Conservation (phyloP, 2,113 vertebrate species). For the Lagopus muta region DNA sequence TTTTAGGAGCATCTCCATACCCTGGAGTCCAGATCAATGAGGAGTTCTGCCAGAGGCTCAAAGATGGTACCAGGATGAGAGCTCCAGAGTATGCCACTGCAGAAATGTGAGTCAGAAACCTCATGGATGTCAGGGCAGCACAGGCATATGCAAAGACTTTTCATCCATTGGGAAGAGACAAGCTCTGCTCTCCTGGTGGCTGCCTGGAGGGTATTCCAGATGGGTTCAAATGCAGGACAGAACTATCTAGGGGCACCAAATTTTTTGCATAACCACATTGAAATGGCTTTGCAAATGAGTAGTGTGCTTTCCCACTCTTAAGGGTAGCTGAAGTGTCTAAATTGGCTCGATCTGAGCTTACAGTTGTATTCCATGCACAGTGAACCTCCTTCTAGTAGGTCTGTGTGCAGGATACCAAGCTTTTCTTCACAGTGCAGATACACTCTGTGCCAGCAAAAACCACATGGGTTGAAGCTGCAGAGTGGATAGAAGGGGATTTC, state of each 20-base stretch:
- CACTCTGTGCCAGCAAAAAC: background rate
- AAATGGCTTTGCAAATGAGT: background rate
- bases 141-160: background rate
- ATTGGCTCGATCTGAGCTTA: background rate
- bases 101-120: slow-evolving; percentile 87
- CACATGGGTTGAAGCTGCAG: background rate
- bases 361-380: background rate
- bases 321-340: background rate
- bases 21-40: slow-evolving; percentile 97
- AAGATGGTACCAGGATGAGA: slow-evolving; percentile 94
- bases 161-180: background rate
- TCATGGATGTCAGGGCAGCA: accelerated
- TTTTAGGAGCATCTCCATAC: slow-evolving; percentile 93
- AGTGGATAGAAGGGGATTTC: background rate
- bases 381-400: background rate
- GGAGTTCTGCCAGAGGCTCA: slow-evolving; percentile 94
- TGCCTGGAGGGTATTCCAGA: background rate
- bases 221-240: background rate
- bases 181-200: background rate
- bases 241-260: background rate
- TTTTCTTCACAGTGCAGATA: background rate
- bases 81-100: slow-evolving; percentile 93
- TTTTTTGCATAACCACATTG: background rate
- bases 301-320: background rate
- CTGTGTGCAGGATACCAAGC: background rate